Evolutionary conservation across 2,888 invertebrate species (phyloP), one percentile per base, ranked within the genome.

Genomic region (Eucera pruinosa): DNA sequence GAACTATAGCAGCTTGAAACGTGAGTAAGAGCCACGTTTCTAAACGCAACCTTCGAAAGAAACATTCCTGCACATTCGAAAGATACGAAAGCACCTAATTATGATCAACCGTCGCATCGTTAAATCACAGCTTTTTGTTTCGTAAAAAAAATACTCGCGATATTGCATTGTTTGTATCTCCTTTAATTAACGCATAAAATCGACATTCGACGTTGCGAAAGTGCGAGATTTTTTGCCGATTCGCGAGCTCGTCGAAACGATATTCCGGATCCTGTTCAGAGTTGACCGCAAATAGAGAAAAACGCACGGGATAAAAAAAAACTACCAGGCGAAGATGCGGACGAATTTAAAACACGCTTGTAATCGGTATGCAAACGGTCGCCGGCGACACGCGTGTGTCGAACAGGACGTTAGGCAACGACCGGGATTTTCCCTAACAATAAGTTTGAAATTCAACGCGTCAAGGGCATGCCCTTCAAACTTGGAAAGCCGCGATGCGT

Each of bases 371-470:
- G 47, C 52, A 30, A 25, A 48, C 48, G 33, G 33, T 23, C 25
- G 11, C 13, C 15, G 50, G 36, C 39, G 15, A 23, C 13, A 43
- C 48, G 20, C 36, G 25, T 48, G 70, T 43, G 36, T n/a, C 5
- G n/a, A 2, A 15, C 30, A 7, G 11, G n/a, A 7, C 20, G 45
- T 67, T 71, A 68, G 64, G 33, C 71, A 77, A 47, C 67, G 72
- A 61, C 39, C 48, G 57, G 70, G 43, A 54, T 79, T 71, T 65
- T 25, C 50, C 62, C 33, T 47, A 20, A n/a, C n/a, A n/a, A n/a
- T n/a, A n/a, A 50, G 58, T 76, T 76, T 61, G 20, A 36, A 52
- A 80, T 81, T 80, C 77, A 48, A 80, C 61, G 25, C 68, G 39
- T 36, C 57, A 66, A 68, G 54, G 65, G 47, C 39, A 23, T 45